These are phyloP conservation scores for Vidua macroura DNA, from an alignment of 2,113 vertebrate genomes.

Conservation along the genomic window DNA sequence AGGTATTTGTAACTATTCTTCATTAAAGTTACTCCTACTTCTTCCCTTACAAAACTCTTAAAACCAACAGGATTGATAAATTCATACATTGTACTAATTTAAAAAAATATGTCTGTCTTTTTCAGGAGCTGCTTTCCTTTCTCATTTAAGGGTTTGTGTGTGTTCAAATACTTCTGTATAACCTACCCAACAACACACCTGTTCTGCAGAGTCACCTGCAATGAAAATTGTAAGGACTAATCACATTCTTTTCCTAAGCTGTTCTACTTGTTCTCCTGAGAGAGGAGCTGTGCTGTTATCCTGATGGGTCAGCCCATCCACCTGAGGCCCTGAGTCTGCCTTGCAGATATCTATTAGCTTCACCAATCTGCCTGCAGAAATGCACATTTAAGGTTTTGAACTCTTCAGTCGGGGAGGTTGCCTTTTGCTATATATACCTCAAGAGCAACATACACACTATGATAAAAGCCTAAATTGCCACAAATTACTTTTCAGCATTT, in stretches of 20 bases:
- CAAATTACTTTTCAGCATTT: neutral
- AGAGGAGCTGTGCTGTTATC: neutral
- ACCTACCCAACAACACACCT: neutral
- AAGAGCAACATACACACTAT: neutral
- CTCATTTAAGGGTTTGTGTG: neutral
- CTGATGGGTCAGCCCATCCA: neutral
- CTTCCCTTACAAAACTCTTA: neutral
- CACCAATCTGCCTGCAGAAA: neutral
- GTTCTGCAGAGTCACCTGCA: neutral
- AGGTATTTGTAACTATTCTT: neutral
- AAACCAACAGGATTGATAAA: neutral
- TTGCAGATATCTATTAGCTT: neutral
- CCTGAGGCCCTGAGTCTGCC: neutral
- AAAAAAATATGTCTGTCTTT: neutral
- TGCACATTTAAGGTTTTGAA: neutral
- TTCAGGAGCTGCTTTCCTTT: neutral
- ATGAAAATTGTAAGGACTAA: neutral
- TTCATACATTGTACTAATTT: neutral
- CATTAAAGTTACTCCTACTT: neutral
- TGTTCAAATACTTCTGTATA: neutral
- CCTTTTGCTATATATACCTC: neutral
- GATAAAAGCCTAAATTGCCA: neutral
- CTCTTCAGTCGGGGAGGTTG: neutral
- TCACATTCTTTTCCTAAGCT: neutral
- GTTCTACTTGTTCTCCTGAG: neutral